Conservation (phyloP, 2,113 vertebrate species). For the Anarhynchus alexandrinus region DNA sequence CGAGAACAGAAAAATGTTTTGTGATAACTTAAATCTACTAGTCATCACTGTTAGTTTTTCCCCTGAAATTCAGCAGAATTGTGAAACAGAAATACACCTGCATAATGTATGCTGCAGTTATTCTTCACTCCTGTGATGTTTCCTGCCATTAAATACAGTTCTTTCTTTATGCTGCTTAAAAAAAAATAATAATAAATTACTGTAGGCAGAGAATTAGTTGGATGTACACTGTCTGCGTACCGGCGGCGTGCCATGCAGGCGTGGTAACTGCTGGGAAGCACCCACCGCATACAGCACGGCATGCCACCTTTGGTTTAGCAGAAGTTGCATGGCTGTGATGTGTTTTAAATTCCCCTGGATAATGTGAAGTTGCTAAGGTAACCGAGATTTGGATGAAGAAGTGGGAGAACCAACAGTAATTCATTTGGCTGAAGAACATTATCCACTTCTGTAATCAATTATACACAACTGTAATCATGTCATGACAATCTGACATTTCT, state of each 20-base stretch:
- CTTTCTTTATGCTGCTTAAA: not conserved
- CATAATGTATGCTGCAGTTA: not conserved
- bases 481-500: not conserved
- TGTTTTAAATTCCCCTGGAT: not conserved
- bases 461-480: not conserved
- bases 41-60: not conserved
- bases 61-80: not conserved
- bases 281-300: not conserved
- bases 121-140: not conserved
- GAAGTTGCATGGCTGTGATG: not conserved
- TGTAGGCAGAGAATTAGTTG: not conserved
- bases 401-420: not conserved
- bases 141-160: not conserved
- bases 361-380: not conserved
- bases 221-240: no score
- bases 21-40: not conserved
- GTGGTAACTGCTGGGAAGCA: not conserved
- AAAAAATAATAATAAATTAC: not conserved
- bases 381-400: not conserved
- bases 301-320: not conserved
- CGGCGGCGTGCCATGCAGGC: rapidly evolving
- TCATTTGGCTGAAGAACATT: not conserved
- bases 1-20: not conserved
- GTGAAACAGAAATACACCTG: not conserved
- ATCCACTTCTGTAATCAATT: not conserved